These are phyloP conservation scores for Therioaphis trifolii DNA, from an alignment of 2,888 invertebrate species.

Conservation along the genomic window DNA sequence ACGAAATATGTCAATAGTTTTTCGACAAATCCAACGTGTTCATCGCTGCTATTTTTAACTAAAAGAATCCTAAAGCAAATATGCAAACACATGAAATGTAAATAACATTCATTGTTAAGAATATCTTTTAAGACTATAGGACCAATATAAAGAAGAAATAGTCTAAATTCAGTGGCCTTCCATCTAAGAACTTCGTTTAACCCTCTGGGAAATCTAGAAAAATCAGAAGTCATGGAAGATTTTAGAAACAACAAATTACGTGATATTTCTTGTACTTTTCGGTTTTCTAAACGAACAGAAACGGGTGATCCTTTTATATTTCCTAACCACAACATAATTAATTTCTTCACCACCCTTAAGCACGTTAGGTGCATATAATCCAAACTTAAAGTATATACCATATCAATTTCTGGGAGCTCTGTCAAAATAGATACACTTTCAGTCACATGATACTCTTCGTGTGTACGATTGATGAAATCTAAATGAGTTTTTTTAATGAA, in stretches of 20 bases:
- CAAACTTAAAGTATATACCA: too few relatives aligned
- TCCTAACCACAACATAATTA: constrained; percentile 14
- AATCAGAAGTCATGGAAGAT: constrained; percentile 21
- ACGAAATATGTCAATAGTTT: too few relatives aligned
- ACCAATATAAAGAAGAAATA: constrained; percentile 1
- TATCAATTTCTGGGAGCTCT: too few relatives aligned
- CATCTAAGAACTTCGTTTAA: constrained; percentile 17
- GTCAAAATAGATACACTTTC: background rate
- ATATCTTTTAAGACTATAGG: constrained; percentile 4
- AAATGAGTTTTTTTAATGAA: constrained; percentile 20
- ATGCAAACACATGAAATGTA: constrained; percentile 14
- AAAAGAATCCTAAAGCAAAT: constrained; percentile 8
- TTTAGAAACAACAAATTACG: background rate
- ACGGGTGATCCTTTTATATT: constrained; percentile 12
- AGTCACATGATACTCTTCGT: background rate
- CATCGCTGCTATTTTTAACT: background rate
- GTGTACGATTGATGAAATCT: constrained; percentile 1
- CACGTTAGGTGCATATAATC: too few relatives aligned
- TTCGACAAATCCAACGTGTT: too few relatives aligned
- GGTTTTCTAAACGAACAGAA: background rate
- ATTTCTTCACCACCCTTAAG: background rate
- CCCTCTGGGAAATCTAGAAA: constrained; percentile 15
- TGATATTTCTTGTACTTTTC: constrained; percentile 12
- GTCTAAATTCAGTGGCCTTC: constrained; percentile 11
- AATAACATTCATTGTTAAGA: constrained; percentile 6